Conservation (phyloP, 2,797 vertebrate genomes). For the Rhabdophis nuchalis region DNA sequence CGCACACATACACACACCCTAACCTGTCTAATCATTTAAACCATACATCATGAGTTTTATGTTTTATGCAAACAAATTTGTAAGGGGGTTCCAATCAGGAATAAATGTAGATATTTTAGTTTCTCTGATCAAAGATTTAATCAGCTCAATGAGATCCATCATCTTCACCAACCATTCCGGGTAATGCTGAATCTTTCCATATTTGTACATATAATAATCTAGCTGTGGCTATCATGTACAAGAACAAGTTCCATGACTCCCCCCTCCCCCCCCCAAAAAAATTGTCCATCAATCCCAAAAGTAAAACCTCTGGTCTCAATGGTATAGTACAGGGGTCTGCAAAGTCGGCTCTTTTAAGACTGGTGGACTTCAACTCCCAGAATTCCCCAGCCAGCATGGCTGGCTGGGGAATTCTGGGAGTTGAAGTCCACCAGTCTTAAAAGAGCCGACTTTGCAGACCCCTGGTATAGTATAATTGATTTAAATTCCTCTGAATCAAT, state of each 20-base stretch:
- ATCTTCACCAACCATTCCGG: not conserved
- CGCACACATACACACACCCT: not conserved
- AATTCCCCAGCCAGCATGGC: too few species aligned
- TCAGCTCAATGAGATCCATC: not conserved
- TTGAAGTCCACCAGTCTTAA: too few species aligned
- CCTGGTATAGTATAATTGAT: not conserved
- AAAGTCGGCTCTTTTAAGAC: too few species aligned
- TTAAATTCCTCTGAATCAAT: not conserved
- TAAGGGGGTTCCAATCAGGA: not conserved
- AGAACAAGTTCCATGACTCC: not conserved
- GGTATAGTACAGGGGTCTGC: too few species aligned
- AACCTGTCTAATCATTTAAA: not conserved
- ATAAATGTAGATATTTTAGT: not conserved
- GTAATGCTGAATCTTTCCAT: not conserved
- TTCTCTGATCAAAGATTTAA: not conserved
- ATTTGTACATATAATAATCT: not conserved
- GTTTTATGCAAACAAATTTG: not conserved
- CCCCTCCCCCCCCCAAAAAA: too few species aligned
- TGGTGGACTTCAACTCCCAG: too few species aligned
- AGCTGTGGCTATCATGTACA: not conserved
- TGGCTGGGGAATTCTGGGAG: too few species aligned
- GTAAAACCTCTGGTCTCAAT: not conserved
- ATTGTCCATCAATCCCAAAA: not conserved
- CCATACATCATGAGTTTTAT: not conserved
- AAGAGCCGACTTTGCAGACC: too few species aligned